These are phyloP conservation scores for Meloe dianella DNA, from an alignment of 2,888 invertebrate species.

Conservation along the genomic window DNA sequence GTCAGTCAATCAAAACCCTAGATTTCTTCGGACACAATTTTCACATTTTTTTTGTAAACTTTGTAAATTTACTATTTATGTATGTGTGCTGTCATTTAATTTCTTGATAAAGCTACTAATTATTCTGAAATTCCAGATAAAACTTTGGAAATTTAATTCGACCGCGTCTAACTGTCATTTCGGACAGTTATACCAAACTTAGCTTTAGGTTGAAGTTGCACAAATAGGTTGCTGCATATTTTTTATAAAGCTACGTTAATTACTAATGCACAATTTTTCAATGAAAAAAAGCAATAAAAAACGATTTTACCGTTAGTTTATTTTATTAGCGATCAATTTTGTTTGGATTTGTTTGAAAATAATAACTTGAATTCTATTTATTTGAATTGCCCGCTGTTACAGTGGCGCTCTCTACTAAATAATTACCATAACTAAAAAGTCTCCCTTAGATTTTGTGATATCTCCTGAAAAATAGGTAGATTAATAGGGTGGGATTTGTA, in stretches of 20 bases:
- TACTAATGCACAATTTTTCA: not conserved
- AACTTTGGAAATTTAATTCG: not conserved
- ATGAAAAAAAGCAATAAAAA: not conserved
- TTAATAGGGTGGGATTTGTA: conserved; percentile 36
- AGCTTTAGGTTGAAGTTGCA: not conserved
- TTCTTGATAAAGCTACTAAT: not conserved
- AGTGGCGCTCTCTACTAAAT: not conserved
- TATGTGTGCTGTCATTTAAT: not conserved
- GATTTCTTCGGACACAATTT: not conserved
- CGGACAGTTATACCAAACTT: not conserved
- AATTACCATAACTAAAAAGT: not conserved
- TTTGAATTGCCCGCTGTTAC: not conserved
- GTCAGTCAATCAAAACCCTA: not conserved
- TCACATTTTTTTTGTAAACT: not conserved
- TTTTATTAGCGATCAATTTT: not conserved
- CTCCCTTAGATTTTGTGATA: conserved; percentile 40
- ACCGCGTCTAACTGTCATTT: not conserved
- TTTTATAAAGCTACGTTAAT: not conserved
- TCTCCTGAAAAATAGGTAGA: conserved; percentile 35
- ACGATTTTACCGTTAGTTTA: not conserved
- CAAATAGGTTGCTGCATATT: not conserved
- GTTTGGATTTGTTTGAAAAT: not conserved
- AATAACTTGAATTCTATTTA: not conserved
- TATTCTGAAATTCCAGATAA: not conserved
- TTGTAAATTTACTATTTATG: no score